Conservation (phyloP, 1,140 invertebrate genomes). For the Cotesia typhae region DNA sequence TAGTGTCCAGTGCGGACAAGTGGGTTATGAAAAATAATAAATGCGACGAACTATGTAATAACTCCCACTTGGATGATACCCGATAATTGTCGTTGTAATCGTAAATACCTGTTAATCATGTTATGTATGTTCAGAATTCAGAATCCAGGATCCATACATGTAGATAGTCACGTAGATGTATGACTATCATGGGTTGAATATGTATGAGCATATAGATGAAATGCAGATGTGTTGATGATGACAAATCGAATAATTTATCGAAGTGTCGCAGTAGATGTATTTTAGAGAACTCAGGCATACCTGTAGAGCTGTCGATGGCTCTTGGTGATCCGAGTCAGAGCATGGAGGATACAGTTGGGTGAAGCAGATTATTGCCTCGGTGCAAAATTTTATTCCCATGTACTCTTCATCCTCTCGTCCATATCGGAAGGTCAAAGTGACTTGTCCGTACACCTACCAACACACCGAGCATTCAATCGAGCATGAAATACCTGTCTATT, state of each 20-base stretch:
- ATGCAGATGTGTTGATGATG: too few species aligned
- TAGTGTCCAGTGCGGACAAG: background rate
- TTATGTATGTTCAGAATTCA: too few species aligned
- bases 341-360: slow-evolving; percentile 82
- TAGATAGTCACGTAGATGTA: background rate
- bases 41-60: background rate
- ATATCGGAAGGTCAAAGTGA: slow-evolving; percentile 87
- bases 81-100: slow-evolving; percentile 11
- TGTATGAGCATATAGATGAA: too few species aligned
- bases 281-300: slow-evolving; percentile 62
- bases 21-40: slow-evolving; percentile 14
- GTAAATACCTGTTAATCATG: background rate
- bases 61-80: background rate
- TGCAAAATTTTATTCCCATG: slow-evolving; percentile 91
- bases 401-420: slow-evolving; percentile 92
- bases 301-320: slow-evolving; percentile 77
- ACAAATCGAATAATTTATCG: slow-evolving; percentile 4
- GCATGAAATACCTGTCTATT: background rate
- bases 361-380: slow-evolving; percentile 87
- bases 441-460: slow-evolving; percentile 78
- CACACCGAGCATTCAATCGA: background rate
- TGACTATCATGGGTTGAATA: background rate
- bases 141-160: background rate
- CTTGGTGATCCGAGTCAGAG: slow-evolving; percentile 66
- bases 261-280: slow-evolving; percentile 6